These are phyloP conservation scores for Drosophila lutescens DNA, from an alignment of 2,888 invertebrate species.

Conservation along the genomic window DNA sequence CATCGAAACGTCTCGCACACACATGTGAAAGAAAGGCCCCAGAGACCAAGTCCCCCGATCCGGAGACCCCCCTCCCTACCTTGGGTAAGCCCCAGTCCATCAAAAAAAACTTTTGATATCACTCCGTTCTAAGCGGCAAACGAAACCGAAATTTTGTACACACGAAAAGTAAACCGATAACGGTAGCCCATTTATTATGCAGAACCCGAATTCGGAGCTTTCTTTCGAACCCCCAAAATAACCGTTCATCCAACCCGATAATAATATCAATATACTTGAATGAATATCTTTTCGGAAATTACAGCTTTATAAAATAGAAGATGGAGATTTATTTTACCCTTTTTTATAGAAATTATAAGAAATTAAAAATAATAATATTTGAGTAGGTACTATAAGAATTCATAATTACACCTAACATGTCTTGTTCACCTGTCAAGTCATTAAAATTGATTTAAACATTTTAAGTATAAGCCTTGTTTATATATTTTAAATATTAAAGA, in stretches of 20 bases:
- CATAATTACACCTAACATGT: background rate
- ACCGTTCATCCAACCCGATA: slow-evolving; percentile 1
- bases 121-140: slow-evolving; percentile 41
- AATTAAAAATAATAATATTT: background rate
- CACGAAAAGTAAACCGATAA: slow-evolving; percentile 21
- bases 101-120: slow-evolving; percentile 33
- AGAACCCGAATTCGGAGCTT: slow-evolving; percentile 27
- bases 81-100: slow-evolving; percentile 11
- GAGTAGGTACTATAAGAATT: background rate
- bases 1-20: slow-evolving; percentile 39
- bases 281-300: too few relatives aligned
- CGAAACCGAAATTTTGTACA: slow-evolving; percentile 44
- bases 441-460: background rate
- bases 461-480: background rate
- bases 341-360: too few relatives aligned
- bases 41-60: slow-evolving; percentile 15
- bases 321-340: too few relatives aligned
- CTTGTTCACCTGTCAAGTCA: background rate
- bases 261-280: background rate
- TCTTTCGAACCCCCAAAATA: slow-evolving; percentile 15
- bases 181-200: slow-evolving; percentile 25
- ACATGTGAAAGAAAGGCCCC: slow-evolving; percentile 57
- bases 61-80: background rate
- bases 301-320: too few relatives aligned
- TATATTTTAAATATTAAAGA: background rate